phyloP scores from a whole-genome alignment of 2,888 invertebrate species.

The Tipula helvola region DNA sequence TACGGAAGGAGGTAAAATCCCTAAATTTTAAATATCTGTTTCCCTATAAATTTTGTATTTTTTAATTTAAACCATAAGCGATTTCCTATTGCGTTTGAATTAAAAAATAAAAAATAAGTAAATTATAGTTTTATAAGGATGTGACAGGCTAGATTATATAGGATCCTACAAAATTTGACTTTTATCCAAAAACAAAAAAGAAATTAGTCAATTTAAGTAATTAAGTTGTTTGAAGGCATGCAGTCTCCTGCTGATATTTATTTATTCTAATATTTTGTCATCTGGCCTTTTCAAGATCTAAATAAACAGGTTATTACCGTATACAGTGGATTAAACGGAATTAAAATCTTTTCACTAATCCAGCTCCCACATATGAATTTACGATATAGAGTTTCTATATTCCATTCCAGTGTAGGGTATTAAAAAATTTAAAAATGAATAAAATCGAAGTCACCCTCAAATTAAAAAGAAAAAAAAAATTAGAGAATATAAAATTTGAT shows the following conservation, averaged over 20 bases:
- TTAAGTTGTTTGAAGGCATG: background rate
- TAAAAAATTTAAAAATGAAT: background rate
- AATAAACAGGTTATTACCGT: background rate
- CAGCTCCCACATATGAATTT: background rate
- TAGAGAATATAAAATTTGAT: background rate
- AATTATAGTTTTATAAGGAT: background rate
- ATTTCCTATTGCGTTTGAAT: conserved; percentile 4
- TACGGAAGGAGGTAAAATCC: background rate
- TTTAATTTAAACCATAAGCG: conserved; percentile 4
- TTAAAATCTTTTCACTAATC: background rate
- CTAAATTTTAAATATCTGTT: background rate
- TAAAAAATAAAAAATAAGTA: background rate
- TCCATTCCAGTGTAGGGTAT: background rate
- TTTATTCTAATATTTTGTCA: background rate
- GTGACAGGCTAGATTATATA: background rate
- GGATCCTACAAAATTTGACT: background rate
- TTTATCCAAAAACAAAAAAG: background rate
- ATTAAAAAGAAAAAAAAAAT: background rate
- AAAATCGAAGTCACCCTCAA: background rate
- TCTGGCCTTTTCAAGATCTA: background rate
- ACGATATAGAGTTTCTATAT: background rate
- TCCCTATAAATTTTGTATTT: background rate
- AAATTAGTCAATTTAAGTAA: background rate
- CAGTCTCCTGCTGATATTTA: background rate
- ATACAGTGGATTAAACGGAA: background rate